A percentile compares a stretch with the other conserved stretches of the same genome.
phyloP scores from a whole-genome alignment of 2,888 invertebrate species.

The Drosophila subquinaria region DNA sequence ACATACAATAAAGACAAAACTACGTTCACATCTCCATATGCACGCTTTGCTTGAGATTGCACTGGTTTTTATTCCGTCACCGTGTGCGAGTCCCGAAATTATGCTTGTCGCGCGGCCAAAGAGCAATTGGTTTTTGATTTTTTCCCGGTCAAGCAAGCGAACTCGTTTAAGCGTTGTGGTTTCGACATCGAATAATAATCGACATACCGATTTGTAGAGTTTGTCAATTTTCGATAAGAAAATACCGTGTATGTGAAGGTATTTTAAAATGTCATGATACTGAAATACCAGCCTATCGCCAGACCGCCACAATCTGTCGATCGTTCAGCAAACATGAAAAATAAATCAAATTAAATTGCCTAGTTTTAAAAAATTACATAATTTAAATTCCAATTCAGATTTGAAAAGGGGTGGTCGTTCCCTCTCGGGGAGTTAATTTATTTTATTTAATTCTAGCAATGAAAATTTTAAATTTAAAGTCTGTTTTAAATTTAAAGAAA shows the following conservation, averaged over 20 bases:
- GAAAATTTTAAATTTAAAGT: too few relatives aligned
- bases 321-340: too few relatives aligned
- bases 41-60: slow-evolving; percentile 15
- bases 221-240: slow-evolving; percentile 3
- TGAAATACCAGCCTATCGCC: too few relatives aligned
- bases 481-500: too few relatives aligned
- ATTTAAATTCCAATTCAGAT: too few relatives aligned
- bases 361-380: too few relatives aligned
- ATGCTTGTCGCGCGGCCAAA: slow-evolving; percentile 42
- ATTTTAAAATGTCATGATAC: neutral
- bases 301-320: too few relatives aligned
- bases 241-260: neutral
- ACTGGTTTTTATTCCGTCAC: slow-evolving; percentile 29
- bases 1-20: slow-evolving; percentile 25
- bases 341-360: too few relatives aligned
- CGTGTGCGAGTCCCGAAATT: slow-evolving; percentile 35
- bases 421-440: too few relatives aligned
- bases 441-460: too few relatives aligned
- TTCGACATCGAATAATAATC: slow-evolving; percentile 23
- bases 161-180: slow-evolving; percentile 19
- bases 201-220: neutral
- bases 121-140: slow-evolving; percentile 56
- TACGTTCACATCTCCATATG: slow-evolving; percentile 20
- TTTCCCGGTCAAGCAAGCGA: slow-evolving; percentile 64
- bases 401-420: too few relatives aligned